Evolutionary conservation across 2,113 vertebrate genomes (phyloP), one percentile per base, ranked within the genome.

Genomic region (Rallus limicola): DNA sequence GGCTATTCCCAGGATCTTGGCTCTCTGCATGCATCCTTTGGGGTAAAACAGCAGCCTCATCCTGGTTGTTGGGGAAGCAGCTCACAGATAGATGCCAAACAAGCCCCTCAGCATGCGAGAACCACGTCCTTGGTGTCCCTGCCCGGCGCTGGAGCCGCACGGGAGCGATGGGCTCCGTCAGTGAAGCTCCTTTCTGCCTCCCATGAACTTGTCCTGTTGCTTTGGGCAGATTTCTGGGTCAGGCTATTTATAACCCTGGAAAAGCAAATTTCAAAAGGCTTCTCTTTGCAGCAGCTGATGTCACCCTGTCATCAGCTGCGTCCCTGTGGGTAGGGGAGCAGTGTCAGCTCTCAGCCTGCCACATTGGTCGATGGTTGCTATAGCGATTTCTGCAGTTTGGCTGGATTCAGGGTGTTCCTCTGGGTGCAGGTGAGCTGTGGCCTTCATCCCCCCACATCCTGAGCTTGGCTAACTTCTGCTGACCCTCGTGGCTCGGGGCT

Each of bases 381-480:
- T 80, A 18, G 93, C 2, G 44, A 92, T 88, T 60, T 12, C 71
- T 0, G 59, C 25, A 2, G 5, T 58, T 65, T 12, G 77, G 16
- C 11, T 33, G 34, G 72, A 11, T 88, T 26, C 2, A 25, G 85
- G 60, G 58, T 2, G 1, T 60, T 83, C 76, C 80, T 78, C 10
- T 0, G 40, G 94, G 34, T 24, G 59, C 94, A 38, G 92, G 90
- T 72, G 87, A 89, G 63, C 62, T 3, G 3, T 58, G 90, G 56
- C 29, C 48, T 59, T 42, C 4, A 2, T 46, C 16, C 20, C 38
- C 18, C 15, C 46, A 16, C 17, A 48, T 20, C 48, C 2, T 0
- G 5, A 13, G 15, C 3, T 28, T 2, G 0, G 10, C 40, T 78
- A 65, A 12, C 18, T 60, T 50, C 5, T 17, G 0, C 38, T 1